A percentile compares a stretch with the other conserved stretches of the same genome.
Evolutionary conservation across 2,888 invertebrate genomes (phyloP).

Genomic region (Brenthis hecate): DNA sequence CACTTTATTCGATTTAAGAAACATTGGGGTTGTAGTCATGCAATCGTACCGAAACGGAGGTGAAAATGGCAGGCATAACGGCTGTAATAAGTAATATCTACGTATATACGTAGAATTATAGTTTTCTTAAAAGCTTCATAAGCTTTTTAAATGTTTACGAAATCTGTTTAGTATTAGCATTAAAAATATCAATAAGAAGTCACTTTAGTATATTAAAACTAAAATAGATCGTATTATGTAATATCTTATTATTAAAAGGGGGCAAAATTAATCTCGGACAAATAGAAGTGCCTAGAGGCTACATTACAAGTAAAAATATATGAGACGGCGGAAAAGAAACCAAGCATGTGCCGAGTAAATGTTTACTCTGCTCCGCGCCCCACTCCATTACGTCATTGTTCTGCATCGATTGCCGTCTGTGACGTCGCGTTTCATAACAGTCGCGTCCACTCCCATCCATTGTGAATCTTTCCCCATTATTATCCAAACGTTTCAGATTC

Average conservation of each 20-base stretch:
- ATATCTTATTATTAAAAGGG: conserved; percentile 45
- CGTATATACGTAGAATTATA: not conserved
- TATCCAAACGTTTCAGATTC: conserved; percentile 37
- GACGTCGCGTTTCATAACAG: conserved; percentile 68
- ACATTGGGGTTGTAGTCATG: conserved; percentile 31
- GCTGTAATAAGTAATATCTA: no score
- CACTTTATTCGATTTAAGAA: conserved; percentile 45
- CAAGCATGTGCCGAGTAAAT: conserved; percentile 80
- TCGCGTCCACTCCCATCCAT: conserved; percentile 46
- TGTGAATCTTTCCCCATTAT: conserved; percentile 33
- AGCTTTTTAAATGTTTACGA: no score
- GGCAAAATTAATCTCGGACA: conserved; percentile 73
- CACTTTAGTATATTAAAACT: conserved; percentile 5
- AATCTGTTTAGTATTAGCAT: no score
- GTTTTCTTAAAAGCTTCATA: conserved; percentile 3
- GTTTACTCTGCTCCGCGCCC: conserved; percentile 66
- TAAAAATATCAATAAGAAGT: no score
- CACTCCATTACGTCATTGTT: conserved; percentile 77
- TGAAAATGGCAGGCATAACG: not conserved
- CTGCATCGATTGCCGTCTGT: conserved; percentile 73
- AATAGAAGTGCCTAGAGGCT: conserved; percentile 66
- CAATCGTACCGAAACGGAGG: conserved; percentile 3
- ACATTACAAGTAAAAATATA: conserved; percentile 81
- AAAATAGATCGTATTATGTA: conserved; percentile 9
- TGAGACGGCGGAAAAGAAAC: conserved; percentile 80